A percentile compares a stretch with the other conserved stretches of the same genome.
These are phyloP conservation scores for Sialia sialis DNA, from an alignment of 2,113 vertebrate genomes.

Conservation along the genomic window DNA sequence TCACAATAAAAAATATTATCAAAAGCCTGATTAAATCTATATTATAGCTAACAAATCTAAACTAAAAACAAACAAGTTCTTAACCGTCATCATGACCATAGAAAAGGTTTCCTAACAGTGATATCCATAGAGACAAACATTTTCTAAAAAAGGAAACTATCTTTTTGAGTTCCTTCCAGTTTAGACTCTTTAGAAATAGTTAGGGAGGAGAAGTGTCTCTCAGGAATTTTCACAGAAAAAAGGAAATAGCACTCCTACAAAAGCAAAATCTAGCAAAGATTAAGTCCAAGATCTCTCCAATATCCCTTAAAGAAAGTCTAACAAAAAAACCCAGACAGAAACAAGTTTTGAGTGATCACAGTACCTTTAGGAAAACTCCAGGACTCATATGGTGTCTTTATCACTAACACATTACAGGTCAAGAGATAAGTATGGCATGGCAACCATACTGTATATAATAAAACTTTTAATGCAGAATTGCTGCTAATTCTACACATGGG, in stretches of 20 bases:
- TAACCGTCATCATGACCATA: neutral
- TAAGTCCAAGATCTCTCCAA: neutral
- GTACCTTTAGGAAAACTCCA: neutral
- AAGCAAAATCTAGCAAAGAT: neutral
- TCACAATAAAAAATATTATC: conserved; percentile 31
- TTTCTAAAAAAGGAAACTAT: conserved; percentile 8
- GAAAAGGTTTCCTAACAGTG: neutral
- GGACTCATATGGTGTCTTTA: neutral
- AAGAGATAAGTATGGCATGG: neutral
- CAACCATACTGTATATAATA: neutral
- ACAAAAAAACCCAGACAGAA: neutral
- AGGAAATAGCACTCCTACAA: conserved; percentile 10
- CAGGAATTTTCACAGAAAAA: neutral
- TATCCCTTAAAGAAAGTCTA: neutral
- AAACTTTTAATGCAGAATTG: neutral
- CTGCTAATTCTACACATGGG: neutral
- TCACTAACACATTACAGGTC: neutral
- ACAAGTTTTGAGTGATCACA: neutral
- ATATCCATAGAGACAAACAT: neutral
- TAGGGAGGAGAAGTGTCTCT: neutral
- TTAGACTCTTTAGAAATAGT: neutral
- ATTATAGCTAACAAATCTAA: neutral
- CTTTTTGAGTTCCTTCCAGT: conserved; percentile 5
- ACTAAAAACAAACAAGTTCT: neutral
- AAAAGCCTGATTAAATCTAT: neutral